A percentile compares a stretch with the other conserved stretches of the same genome.
Evolutionary conservation across 2,888 invertebrate species (phyloP).

Genomic region (Drosophila melanosoma): DNA sequence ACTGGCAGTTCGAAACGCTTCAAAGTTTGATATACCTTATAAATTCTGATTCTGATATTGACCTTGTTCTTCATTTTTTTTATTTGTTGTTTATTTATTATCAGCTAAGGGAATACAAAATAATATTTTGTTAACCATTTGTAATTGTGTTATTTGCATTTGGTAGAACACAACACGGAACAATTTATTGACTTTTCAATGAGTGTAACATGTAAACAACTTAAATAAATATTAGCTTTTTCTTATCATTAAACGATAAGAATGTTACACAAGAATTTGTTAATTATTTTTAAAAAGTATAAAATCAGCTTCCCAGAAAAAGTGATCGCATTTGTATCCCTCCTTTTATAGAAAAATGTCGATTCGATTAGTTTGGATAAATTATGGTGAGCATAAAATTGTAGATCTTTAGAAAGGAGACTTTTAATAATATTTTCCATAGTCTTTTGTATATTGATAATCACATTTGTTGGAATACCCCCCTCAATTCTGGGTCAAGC

Average conservation of each 20-base stretch:
- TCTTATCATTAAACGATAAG: conserved; percentile 18
- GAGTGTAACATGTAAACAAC: conserved; percentile 17
- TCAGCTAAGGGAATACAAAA: background rate
- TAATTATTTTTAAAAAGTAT: conserved; percentile 49
- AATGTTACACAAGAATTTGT: conserved; percentile 21
- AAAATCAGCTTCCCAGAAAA: conserved; percentile 19
- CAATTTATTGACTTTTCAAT: conserved; percentile 21
- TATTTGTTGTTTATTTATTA: background rate
- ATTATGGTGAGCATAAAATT: conserved; percentile 39
- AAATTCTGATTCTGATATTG: background rate
- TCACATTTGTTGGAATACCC: conserved; percentile 3
- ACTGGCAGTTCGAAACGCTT: background rate
- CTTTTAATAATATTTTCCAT: background rate
- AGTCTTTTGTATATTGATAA: conserved; percentile 29
- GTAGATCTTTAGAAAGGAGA: background rate
- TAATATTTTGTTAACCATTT: background rate
- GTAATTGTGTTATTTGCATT: conserved; percentile 16
- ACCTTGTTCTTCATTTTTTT: background rate
- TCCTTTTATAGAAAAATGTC: conserved; percentile 43
- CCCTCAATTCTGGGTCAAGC: background rate
- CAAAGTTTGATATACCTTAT: background rate
- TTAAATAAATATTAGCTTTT: conserved; percentile 2
- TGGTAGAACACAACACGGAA: background rate
- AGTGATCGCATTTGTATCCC: conserved; percentile 29
- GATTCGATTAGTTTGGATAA: conserved; percentile 4